A percentile compares a stretch with the other conserved stretches of the same genome.
Conservation (phyloP, 1,140 invertebrate species). For the honey bee (Apis mellifera) region DNA sequence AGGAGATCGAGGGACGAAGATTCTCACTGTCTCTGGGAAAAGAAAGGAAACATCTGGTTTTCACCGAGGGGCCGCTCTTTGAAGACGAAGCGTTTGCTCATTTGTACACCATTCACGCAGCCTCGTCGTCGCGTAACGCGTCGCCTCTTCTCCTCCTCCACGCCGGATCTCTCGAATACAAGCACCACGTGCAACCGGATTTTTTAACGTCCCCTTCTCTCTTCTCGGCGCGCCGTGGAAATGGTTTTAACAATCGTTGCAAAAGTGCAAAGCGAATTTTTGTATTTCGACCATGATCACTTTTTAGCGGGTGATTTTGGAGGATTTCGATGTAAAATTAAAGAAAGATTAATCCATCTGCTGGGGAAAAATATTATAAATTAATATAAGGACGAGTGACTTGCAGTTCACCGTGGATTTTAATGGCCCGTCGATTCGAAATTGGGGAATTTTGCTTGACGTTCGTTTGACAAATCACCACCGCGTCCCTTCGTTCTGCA, state of each 20-base stretch:
- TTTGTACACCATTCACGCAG: conserved; percentile 45
- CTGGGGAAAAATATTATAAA: not conserved
- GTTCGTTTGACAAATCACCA: conserved; percentile 47
- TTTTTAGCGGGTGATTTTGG: too few relatives aligned
- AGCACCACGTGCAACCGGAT: not conserved
- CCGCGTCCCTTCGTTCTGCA: conserved; percentile 8
- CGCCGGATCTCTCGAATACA: too few relatives aligned
- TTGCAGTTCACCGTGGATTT: not conserved
- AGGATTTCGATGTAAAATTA: too few relatives aligned
- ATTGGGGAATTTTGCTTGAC: conserved; percentile 36
- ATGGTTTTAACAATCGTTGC: not conserved
- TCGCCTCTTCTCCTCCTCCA: not conserved
- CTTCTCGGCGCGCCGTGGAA: not conserved
- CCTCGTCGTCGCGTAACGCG: conserved; percentile 5
- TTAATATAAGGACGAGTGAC: conserved; percentile 4
- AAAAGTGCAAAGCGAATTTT: too few relatives aligned
- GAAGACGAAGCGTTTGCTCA: conserved; percentile 41
- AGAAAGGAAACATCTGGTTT: conserved; percentile 48
- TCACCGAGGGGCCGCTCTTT: conserved; percentile 40
- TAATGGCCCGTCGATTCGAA: not conserved
- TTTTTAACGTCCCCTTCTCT: not conserved
- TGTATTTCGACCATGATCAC: too few relatives aligned
- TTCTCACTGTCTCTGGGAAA: not conserved
- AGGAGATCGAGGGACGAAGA: conserved; percentile 33
- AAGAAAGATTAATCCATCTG: too few relatives aligned